Conservation (phyloP, 2,113 vertebrate genomes). For the Sorex fumeus region DNA sequence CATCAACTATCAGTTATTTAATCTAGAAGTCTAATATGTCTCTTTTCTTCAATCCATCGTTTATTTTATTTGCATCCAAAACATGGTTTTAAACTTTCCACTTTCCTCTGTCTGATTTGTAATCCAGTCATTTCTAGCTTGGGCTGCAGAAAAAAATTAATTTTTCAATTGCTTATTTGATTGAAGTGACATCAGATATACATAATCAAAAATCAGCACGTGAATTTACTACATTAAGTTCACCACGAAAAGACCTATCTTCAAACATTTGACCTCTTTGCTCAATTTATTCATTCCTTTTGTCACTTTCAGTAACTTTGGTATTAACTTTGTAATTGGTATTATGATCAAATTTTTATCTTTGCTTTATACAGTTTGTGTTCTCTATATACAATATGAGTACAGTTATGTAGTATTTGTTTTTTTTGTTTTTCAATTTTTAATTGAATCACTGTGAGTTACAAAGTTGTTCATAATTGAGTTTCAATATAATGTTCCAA, state of each 20-base stretch:
- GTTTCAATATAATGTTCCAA: too few species aligned
- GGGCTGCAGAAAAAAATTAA: background rate
- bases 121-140: fast-evolving
- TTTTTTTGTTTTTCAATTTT: background rate
- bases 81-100: background rate
- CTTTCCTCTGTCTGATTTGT: background rate
- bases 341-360: background rate
- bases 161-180: background rate
- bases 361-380: background rate
- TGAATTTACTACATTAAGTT: background rate
- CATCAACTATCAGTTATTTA: background rate
- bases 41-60: background rate
- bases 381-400: background rate
- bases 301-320: too few species aligned
- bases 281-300: background rate
- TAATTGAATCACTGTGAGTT: too few species aligned
- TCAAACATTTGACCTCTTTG: background rate
- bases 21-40: background rate
- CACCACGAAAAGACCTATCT: background rate
- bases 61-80: background rate
- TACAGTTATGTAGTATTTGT: background rate
- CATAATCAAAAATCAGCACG: background rate
- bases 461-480: too few species aligned
- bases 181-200: background rate
- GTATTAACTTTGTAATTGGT: background rate